phyloP scores from a whole-genome alignment of 2,797 vertebrate species.

The Chelmon rostratus region DNA sequence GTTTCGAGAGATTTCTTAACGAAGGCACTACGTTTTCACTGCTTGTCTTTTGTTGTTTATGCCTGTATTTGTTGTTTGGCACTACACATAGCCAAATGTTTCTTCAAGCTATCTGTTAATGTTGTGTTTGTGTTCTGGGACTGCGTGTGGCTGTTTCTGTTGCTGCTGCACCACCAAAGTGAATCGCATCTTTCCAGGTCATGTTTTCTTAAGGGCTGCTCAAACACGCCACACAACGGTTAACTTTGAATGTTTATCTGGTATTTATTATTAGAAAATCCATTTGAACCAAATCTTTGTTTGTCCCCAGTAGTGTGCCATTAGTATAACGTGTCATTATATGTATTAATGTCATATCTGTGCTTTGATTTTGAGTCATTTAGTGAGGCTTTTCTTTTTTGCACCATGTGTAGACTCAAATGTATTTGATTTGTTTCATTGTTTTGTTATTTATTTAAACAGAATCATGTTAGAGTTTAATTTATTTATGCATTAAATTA shows the following conservation, averaged over 20 bases:
- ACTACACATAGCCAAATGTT: conserved; percentile 30
- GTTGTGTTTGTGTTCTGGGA: conserved; percentile 31
- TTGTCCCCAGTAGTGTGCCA: conserved; percentile 17
- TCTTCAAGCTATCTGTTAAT: conserved; percentile 21
- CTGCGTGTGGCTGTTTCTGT: conserved; percentile 30
- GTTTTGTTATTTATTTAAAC: conserved; percentile 69
- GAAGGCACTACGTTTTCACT: conserved; percentile 3
- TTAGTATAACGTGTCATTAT: neutral
- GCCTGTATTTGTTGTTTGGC: conserved; percentile 31
- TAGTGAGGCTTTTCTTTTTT: conserved; percentile 17
- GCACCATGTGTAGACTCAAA: conserved; percentile 23
- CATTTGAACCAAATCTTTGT: conserved; percentile 22
- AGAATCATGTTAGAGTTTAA: conserved; percentile 48
- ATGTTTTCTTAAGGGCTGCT: neutral
- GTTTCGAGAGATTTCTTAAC: conserved; percentile 21
- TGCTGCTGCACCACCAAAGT: conserved; percentile 59
- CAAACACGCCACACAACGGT: conserved; percentile 25
- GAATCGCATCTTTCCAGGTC: conserved; percentile 29
- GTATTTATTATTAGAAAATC: conserved; percentile 38
- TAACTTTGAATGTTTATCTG: conserved; percentile 41
- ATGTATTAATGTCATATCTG: conserved; percentile 10
- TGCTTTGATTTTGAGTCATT: conserved; percentile 29
- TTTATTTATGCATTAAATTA: conserved; percentile 81
- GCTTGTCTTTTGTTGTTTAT: conserved; percentile 24
- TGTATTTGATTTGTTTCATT: conserved; percentile 43